Evolutionary conservation across 2,113 vertebrate genomes (phyloP), one percentile per base, ranked within the genome.

Genomic region (Otocyon megalotis): DNA sequence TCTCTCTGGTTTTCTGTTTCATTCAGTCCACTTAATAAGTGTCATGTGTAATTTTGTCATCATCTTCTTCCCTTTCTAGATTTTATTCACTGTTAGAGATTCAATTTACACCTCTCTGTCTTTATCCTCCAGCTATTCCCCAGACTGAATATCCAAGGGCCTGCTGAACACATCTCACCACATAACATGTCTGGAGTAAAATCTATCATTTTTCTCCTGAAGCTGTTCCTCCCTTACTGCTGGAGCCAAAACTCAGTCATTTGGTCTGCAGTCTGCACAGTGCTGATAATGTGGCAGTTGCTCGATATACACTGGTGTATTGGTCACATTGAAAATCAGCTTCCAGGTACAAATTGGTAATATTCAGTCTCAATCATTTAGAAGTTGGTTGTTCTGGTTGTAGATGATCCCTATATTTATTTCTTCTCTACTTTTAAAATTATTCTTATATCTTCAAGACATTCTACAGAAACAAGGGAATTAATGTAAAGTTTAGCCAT

Each of bases 401-500:
- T 56, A 74, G 60, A 81, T 76, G 79, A 90, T 3, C 8, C 17
- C 37, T 19, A 28, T 11, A 35, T 26, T 83, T 48, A 88, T 56
- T 87, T 81, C 26, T 71, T 81, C 54, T 90, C 5, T 74, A 60
- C 14, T 71, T 86, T 92, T 15, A 97, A 83, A 88, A 35, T 48
- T 24, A 83, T 80, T 87, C 37, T 76, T 79, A 8, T 80, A 19
- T 93, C 19, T 88, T 91, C 8, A 89, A 89, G 69, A 62, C 28
- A 60, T 24, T 93, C 24, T 35, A 82, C 2, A 89, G 86, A 90
- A 30, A 22, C 9, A 71, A 8, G 26, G 11, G 14, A 89, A 63
- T 95, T 15, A 56, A 53, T 79, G 13, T 60, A 63, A 91, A 79
- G 24, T 88, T 32, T 48, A 88, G 56, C 20, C 5, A 87, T 53